These are phyloP conservation scores for Lasioglossum lativentre DNA, from an alignment of 2,888 invertebrate species.

Conservation along the genomic window DNA sequence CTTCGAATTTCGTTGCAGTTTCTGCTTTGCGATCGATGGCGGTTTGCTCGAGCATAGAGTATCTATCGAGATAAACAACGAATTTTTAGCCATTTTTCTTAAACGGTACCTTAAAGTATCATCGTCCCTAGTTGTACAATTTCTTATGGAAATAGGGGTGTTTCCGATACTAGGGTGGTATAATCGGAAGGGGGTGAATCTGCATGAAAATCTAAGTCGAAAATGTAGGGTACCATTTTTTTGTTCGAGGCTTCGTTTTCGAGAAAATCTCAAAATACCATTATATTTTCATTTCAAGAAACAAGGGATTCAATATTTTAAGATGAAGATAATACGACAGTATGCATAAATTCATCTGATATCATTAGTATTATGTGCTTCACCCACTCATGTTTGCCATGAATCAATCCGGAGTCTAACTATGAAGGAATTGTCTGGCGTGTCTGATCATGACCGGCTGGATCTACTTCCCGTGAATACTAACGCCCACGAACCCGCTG, in stretches of 20 bases:
- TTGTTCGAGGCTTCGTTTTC: no score
- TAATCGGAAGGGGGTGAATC: not conserved
- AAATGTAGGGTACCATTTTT: not conserved
- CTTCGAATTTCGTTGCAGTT: not conserved
- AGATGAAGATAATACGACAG: no score
- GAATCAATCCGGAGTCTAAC: not conserved
- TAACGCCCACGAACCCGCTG: not conserved
- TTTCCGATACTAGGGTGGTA: not conserved
- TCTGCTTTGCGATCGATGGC: conserved; percentile 38
- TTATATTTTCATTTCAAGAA: no score
- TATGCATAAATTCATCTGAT: no score
- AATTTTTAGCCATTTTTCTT: not conserved
- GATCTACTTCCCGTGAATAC: not conserved
- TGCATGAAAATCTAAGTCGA: not conserved
- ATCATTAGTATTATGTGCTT: not conserved
- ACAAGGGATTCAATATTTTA: no score
- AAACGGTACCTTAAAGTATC: no score
- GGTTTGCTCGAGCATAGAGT: not conserved
- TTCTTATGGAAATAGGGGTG: not conserved
- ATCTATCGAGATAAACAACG: not conserved
- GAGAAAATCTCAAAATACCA: no score
- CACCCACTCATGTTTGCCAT: not conserved
- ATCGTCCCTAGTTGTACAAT: no score
- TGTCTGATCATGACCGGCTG: not conserved
- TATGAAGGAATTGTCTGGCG: not conserved